Evolutionary conservation across 2,113 vertebrate genomes (phyloP).

Genomic region (Erythrolamprus reginae): DNA sequence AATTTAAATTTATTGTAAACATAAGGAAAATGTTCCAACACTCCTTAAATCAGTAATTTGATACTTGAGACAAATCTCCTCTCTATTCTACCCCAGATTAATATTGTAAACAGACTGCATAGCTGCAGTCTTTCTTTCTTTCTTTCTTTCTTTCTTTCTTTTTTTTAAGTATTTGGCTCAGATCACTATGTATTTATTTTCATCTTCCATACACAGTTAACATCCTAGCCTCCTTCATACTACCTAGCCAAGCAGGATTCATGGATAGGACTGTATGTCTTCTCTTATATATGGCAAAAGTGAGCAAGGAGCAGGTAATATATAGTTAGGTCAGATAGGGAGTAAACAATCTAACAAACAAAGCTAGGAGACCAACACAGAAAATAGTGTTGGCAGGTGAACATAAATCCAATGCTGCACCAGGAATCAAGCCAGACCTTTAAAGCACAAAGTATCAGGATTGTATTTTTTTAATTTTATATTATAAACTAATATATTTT

Average conservation of each 20-base stretch:
- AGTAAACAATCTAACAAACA: neutral
- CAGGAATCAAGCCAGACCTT: neutral
- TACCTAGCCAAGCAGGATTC: neutral
- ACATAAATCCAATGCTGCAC: neutral
- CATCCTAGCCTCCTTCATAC: neutral
- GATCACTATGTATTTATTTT: neutral
- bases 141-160: too few relatives aligned
- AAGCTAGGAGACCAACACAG: neutral
- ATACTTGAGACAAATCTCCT: neutral
- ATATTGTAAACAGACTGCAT: neutral
- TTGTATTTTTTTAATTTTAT: neutral
- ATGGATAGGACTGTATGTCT: neutral
- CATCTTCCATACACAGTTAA: neutral
- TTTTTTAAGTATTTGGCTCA: neutral
- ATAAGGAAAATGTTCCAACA: neutral
- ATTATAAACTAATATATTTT: neutral
- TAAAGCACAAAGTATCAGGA: neutral
- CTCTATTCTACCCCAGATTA: neutral
- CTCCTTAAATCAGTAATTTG: neutral
- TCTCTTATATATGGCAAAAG: neutral
- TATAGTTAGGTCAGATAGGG: neutral
- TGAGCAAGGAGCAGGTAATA: neutral
- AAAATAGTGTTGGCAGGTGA: neutral
- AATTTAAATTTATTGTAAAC: neutral
- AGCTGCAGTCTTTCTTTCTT: neutral